Evolutionary conservation across 2,113 vertebrate genomes (phyloP).

Genomic region (Tupaia tana): DNA sequence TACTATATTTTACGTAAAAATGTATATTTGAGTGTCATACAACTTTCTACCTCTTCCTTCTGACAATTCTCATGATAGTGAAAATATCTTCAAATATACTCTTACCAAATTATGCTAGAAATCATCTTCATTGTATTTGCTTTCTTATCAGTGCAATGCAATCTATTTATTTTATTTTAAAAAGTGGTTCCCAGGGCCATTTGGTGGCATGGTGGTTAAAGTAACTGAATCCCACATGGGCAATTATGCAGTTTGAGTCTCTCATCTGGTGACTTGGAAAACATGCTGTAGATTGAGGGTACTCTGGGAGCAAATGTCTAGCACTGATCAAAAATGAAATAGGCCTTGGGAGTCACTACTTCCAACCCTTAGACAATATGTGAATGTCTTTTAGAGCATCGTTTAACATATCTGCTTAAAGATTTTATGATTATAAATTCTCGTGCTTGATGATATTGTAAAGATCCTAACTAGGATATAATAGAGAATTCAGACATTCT

Average conservation of each 20-base stretch:
- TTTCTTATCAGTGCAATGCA: neutral
- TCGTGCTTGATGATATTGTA: neutral
- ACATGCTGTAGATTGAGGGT: neutral
- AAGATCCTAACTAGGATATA: neutral
- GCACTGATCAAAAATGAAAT: neutral
- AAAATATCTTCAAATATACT: neutral
- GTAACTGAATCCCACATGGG: too few relatives aligned
- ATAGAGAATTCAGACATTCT: neutral
- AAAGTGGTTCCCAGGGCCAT: neutral
- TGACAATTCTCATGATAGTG: neutral
- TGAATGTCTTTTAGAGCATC: neutral
- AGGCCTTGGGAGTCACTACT: neutral
- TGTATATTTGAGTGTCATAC: neutral
- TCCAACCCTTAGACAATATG: neutral
- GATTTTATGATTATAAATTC: neutral
- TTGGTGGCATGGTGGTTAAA: too few relatives aligned
- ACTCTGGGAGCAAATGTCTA: neutral
- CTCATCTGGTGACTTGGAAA: too few relatives aligned
- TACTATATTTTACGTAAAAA: slow-evolving; percentile 24
- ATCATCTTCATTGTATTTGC: slow-evolving; percentile 16
- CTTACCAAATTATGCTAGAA: neutral
- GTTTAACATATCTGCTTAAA: neutral
- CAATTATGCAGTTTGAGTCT: too few relatives aligned
- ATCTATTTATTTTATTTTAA: neutral
- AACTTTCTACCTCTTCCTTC: neutral